These are phyloP conservation scores for Platalea minor DNA, from an alignment of 2,797 vertebrate genomes.

Conservation along the genomic window DNA sequence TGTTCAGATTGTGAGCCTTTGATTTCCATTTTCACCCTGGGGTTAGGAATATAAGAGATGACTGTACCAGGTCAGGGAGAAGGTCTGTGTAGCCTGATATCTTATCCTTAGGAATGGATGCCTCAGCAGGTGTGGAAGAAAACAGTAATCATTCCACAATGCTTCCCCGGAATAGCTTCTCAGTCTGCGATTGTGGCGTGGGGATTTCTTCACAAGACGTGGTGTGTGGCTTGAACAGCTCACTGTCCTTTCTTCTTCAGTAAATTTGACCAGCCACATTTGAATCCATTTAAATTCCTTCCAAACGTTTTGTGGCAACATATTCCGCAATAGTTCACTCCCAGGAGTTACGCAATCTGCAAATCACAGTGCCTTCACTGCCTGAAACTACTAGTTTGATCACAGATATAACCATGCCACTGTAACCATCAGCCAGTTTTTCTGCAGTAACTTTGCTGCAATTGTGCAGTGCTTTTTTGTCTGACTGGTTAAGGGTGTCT, in stretches of 20 bases:
- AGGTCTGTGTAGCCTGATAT: neutral
- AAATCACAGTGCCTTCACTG: neutral
- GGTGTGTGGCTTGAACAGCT: neutral
- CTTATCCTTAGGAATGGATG: neutral
- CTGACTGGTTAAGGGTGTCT: neutral
- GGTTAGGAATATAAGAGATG: neutral
- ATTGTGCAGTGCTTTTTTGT: neutral
- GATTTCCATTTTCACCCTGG: neutral
- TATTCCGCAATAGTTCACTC: neutral
- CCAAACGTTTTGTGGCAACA: neutral
- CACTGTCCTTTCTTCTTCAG: neutral
- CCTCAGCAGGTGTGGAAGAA: constrained; percentile 7
- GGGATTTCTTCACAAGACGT: neutral
- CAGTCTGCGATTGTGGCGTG: accelerated
- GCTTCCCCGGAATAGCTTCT: neutral
- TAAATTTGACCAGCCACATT: neutral
- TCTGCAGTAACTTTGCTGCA: neutral
- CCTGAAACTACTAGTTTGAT: neutral
- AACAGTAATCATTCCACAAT: neutral
- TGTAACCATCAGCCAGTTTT: neutral
- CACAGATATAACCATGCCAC: neutral
- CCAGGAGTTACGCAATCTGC: neutral
- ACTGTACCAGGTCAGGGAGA: neutral
- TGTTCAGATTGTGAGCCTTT: neutral
- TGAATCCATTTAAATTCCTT: neutral